Conservation (phyloP, 2,113 vertebrate genomes). For the Dasyprocta punctata region DNA sequence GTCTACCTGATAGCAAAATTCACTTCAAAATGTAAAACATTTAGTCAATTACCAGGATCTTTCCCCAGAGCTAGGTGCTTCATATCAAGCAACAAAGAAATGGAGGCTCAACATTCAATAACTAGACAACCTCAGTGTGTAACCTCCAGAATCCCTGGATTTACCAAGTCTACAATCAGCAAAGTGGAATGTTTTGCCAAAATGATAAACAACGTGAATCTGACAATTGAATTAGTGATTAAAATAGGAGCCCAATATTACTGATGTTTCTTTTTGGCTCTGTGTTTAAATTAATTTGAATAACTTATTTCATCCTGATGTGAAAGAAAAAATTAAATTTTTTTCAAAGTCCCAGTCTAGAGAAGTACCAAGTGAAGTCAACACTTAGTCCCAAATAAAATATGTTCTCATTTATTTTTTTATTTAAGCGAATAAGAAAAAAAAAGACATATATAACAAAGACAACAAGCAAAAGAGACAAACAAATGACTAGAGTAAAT, state of each 20-base stretch:
- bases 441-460: too few species aligned
- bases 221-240: conserved; percentile 23
- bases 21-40: conserved; percentile 6
- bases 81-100: conserved; percentile 12
- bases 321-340: conserved; percentile 46
- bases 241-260: neutral
- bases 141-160: neutral
- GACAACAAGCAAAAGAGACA: too few species aligned
- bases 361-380: conserved; percentile 45
- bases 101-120: neutral
- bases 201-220: neutral
- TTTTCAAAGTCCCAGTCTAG: conserved; percentile 25
- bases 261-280: conserved; percentile 4
- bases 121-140: neutral
- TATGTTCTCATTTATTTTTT: too few species aligned
- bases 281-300: conserved; percentile 25
- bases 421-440: too few species aligned
- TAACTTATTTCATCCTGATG: conserved; percentile 40
- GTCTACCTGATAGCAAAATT: conserved; percentile 39
- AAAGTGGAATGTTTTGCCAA: conserved; percentile 4
- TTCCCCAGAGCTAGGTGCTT: neutral
- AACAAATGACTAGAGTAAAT: too few species aligned
- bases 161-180: neutral
- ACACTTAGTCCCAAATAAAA: conserved; percentile 1
- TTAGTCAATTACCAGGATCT: neutral